Evolutionary conservation across 2,113 vertebrate genomes (phyloP).

Genomic region (Butorides virescens): DNA sequence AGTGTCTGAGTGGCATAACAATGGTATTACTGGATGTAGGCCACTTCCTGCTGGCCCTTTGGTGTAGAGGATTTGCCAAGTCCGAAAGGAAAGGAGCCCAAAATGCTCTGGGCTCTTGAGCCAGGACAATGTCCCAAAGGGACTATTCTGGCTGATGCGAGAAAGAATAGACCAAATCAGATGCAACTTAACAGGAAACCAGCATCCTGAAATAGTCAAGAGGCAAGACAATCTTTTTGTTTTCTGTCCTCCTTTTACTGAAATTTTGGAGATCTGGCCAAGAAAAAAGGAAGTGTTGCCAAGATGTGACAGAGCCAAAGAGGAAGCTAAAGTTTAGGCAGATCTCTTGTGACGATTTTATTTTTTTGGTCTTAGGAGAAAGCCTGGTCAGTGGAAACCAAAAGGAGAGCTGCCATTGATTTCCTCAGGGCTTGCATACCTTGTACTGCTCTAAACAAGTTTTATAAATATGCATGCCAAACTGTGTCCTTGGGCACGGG

Average conservation of each 20-base stretch:
- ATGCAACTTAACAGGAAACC: neutral
- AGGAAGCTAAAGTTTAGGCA: constrained; percentile 19
- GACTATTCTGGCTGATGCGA: neutral
- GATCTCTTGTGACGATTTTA: neutral
- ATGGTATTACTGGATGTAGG: neutral
- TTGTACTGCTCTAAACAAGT: neutral
- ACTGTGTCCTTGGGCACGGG: neutral
- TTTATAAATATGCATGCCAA: neutral
- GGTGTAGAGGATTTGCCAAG: neutral
- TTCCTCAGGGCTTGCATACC: neutral
- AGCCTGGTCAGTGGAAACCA: neutral
- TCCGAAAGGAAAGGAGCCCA: neutral
- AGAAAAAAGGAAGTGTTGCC: constrained; percentile 6
- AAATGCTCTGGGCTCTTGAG: neutral
- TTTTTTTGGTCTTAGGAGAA: neutral
- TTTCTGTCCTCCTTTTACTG: neutral
- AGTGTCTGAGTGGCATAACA: neutral
- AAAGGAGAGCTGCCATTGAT: neutral
- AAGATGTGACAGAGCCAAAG: neutral
- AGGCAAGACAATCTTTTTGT: neutral
- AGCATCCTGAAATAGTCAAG: neutral
- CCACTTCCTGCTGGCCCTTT: neutral
- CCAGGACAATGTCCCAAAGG: neutral
- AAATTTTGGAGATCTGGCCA: neutral
- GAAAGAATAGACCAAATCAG: neutral